These are phyloP conservation scores for Pygoscelis adeliae DNA, from an alignment of 2,113 vertebrate genomes.

Conservation along the genomic window DNA sequence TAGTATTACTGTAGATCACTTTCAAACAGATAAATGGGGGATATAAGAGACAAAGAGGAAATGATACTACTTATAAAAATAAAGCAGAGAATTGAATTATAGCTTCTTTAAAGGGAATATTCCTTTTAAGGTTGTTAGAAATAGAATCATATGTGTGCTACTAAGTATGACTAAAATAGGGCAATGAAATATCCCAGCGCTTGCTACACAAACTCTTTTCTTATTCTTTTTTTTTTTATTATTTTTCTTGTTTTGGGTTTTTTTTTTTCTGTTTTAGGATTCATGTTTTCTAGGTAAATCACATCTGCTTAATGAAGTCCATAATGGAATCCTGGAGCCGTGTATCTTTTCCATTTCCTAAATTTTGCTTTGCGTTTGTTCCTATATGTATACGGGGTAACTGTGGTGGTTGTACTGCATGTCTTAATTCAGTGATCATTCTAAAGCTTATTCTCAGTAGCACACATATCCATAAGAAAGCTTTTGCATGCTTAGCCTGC, in stretches of 20 bases:
- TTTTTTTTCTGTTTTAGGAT: neutral
- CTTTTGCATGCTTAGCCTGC: neutral
- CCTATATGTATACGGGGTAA: no score
- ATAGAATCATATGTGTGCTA: neutral
- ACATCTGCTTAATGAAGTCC: neutral
- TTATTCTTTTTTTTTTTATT: neutral
- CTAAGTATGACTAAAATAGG: neutral
- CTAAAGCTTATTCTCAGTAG: neutral
- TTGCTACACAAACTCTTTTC: neutral
- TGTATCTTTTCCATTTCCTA: neutral
- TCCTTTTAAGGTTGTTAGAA: neutral
- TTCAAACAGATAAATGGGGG: neutral
- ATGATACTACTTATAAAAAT: neutral
- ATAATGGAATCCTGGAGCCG: neutral
- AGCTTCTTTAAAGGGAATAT: neutral
- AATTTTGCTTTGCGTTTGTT: neutral
- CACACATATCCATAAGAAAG: neutral
- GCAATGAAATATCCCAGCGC: neutral
- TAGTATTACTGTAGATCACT: neutral
- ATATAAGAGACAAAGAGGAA: neutral
- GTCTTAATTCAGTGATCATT: neutral
- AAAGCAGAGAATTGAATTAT: neutral
- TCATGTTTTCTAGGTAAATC: neutral
- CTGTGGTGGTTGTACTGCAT: neutral
- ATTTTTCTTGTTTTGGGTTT: neutral